Conservation (phyloP, 2,113 vertebrate species). For the Arvicanthis niloticus region DNA sequence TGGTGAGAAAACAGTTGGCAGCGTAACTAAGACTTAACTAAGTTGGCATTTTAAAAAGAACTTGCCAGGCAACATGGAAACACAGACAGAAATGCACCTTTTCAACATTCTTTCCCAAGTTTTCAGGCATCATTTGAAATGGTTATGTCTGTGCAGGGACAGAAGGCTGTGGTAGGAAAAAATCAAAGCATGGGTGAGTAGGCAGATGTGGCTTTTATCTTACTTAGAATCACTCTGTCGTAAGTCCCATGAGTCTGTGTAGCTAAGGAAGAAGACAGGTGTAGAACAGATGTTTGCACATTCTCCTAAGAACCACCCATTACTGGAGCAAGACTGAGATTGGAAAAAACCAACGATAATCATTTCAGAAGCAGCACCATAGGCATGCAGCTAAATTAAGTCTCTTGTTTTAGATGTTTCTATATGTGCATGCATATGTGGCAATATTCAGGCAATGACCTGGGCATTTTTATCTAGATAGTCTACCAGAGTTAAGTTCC, state of each 20-base stretch:
- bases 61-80: neutral
- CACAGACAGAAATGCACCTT: neutral
- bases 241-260: neutral
- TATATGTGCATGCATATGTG: neutral
- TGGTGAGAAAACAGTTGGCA: neutral
- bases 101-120: conserved; percentile 15
- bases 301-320: conserved; percentile 59
- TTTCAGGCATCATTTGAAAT: neutral
- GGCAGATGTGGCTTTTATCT: conserved; percentile 63
- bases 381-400: conserved; percentile 1
- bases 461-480: conserved; percentile 20
- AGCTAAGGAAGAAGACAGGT: conserved; percentile 36
- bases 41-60: neutral
- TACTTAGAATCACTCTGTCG: conserved; percentile 65
- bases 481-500: conserved; percentile 10
- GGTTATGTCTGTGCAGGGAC: neutral
- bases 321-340: conserved; percentile 49
- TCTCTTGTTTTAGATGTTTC: neutral
- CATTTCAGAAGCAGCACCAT: conserved; percentile 59
- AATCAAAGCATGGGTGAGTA: conserved; percentile 1
- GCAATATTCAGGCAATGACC: neutral
- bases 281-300: conserved; percentile 63
- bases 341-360: neutral
- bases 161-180: conserved; percentile 10
- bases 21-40: neutral